A percentile compares a stretch with the other conserved stretches of the same genome.
Evolutionary conservation across 2,797 vertebrate genomes (phyloP).

Genomic region (Tauraco hartlaubi): DNA sequence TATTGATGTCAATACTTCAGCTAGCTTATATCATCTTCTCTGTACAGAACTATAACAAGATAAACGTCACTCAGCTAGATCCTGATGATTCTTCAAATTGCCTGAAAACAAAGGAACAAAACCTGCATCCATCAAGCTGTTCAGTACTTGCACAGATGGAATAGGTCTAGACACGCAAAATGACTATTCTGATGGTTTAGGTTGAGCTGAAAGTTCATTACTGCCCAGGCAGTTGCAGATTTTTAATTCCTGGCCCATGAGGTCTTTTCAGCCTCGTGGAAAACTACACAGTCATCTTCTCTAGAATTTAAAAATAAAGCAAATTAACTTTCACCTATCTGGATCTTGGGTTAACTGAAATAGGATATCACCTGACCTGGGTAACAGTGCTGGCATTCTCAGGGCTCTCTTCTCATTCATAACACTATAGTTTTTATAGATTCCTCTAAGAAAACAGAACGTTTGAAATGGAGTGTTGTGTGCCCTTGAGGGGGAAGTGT

Average conservation of each 20-base stretch:
- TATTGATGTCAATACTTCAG: background rate
- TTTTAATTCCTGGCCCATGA: background rate
- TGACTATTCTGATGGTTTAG: background rate
- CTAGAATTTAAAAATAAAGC: background rate
- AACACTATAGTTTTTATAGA: background rate
- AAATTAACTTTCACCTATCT: background rate
- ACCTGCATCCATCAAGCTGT: background rate
- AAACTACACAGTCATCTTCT: background rate
- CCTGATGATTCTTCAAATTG: background rate
- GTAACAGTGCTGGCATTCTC: background rate
- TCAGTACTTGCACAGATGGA: background rate
- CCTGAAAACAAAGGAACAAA: background rate
- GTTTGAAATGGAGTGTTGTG: background rate
- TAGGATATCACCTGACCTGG: background rate
- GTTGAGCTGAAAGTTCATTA: background rate
- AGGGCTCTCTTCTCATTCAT: background rate
- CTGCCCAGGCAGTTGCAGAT: background rate
- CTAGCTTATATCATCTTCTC: background rate
- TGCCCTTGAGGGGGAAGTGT: fast-evolving
- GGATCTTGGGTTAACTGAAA: background rate
- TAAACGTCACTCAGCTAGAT: background rate
- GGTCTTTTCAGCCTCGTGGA: background rate
- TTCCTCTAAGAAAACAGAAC: background rate
- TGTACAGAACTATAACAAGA: background rate
- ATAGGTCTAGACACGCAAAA: background rate